Base-by-base conservation (phyloP, 2,113 vertebrate genomes). In the Polyodon spathula region DNA sequence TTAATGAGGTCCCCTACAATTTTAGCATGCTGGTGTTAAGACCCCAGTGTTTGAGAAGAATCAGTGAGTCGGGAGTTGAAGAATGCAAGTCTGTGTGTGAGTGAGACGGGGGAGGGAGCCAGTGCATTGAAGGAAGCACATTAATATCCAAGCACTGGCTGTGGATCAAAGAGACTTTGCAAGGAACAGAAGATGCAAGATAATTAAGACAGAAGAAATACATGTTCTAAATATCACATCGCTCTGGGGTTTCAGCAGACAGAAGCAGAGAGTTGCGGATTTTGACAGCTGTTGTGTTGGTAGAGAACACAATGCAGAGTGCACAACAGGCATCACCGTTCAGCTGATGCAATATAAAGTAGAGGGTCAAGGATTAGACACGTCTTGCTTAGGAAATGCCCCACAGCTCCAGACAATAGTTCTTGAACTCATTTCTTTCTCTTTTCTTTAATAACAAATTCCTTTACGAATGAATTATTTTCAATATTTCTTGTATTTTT, bases 131-230 rank as follows among this genome's bases (percentile, higher is more conserved):
- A n/a, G 15, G 12, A 53, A 15, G n/a, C 38, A 1, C 39, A 39
- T 51, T 37, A 54, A 54, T 51, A 16, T 61, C 37, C 38, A 16
- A 53, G n/a, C 43, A 11, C 50, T 61, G 59, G 50, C 15, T 16
- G 37, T 53, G 38, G 14, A 61, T 53, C 38, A 40, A 44, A 48
- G 58, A 12, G 39, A 8, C 37, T 37, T 10, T 7, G n/a, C 43
- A 7, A 44, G 48, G 4, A 9, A 40, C 40, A 15, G 17, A 54
- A 27, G 9, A n/a, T 27, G 53, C 8, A 54, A 3, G 17, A 54
- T 54, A 16, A 15, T 40, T 52, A 53, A 41, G 6, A 50, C 12
- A 12, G 51, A 7, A 40, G n/a, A 14, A 37, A 3, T 41, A 39
- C 46, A 53, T 52, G 16, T 40, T 40, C 14, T 52, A 42, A 27